Evolutionary conservation across 2,888 invertebrate species (phyloP), one percentile per base, ranked within the genome.

Genomic region (Heliconius hortense): DNA sequence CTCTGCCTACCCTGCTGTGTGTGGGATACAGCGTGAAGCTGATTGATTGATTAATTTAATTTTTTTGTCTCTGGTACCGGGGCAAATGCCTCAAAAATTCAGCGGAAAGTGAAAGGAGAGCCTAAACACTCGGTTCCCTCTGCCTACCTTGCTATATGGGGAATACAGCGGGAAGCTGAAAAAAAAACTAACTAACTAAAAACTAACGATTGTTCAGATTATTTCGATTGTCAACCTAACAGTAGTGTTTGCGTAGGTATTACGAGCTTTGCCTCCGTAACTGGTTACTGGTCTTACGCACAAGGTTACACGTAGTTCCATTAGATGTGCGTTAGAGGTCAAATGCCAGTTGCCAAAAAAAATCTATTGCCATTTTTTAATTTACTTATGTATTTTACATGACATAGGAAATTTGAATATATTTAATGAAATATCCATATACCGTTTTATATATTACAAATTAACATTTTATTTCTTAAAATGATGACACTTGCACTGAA

Each of bases 271-370:
- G n/a, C 13, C 13, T 4, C n/a, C 13, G 5, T n/a, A 64, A 39
- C 35, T 64, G n/a, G 31, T 64, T n/a, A 21, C n/a, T n/a, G 21
- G 64, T 64, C 11, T 64, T n/a, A n/a, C 13, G n/a, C n/a, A 64
- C 64, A 64, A 64, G 39, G 64, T 35, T 63, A 63, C 31, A 11
- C 10, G 35, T 39, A 18, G 18, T 48, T n/a, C 15, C 24, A 64
- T 64, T 35, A n/a, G 64, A 64, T 64, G 64, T 35, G 21, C 64
- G n/a, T 35, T 18, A 24, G 35, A 64, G 64, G 64, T 64, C 64
- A 64, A 64, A 64, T n/a, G 35, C n/a, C 24, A 39, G 64, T 64
- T 35, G 64, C 35, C n/a, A 64, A 35, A 35, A 35, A 28, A 64
- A 5, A 35, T 35, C 10, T 11, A 64, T 15, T 43, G 43, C 5